phyloP scores from a whole-genome alignment of 1,140 invertebrate genomes.

The Drosophila persimilis region DNA sequence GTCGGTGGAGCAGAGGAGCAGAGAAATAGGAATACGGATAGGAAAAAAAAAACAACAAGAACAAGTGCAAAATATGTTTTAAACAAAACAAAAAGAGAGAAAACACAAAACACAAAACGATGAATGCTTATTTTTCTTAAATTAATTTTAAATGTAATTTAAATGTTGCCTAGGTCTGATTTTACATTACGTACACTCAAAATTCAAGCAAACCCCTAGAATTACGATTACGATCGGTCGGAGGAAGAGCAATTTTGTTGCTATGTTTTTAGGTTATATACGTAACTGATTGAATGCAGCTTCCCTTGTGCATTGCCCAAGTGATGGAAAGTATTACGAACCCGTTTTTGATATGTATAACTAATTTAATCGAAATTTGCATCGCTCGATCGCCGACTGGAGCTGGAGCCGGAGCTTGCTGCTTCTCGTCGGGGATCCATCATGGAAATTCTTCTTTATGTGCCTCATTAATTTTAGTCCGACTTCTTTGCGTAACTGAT shows the following conservation, averaged over 20 bases:
- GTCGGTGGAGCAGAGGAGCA: conserved; percentile 17
- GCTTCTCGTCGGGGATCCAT: conserved; percentile 11
- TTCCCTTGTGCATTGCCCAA: conserved; percentile 36
- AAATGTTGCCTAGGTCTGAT: conserved; percentile 60
- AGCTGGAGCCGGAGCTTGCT: too few species aligned
- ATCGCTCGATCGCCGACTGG: conserved; percentile 12
- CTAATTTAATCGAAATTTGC: conserved; percentile 41
- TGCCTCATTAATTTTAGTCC: conserved; percentile 69
- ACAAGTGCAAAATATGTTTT: conserved; percentile 82
- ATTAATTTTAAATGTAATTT: conserved; percentile 69
- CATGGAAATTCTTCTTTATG: conserved; percentile 72
- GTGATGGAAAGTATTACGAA: conserved; percentile 71
- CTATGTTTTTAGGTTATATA: conserved; percentile 41
- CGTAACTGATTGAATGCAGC: conserved; percentile 46
- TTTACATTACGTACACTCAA: conserved; percentile 37
- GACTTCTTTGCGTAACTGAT: not conserved
- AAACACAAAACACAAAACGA: conserved; percentile 48
- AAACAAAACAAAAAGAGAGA: conserved; percentile 58
- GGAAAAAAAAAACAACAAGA: conserved; percentile 54
- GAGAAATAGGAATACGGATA: conserved; percentile 45
- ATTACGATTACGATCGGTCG: conserved; percentile 13
- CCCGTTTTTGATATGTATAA: conserved; percentile 25
- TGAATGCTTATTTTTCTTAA: conserved; percentile 60
- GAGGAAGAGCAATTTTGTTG: conserved; percentile 35
- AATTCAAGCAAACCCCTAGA: conserved; percentile 17